Percentiles rank a stretch among this genome's conserved stretches.
Conservation (phyloP, 2,113 vertebrate species). For the Phylloscopus whistleri region DNA sequence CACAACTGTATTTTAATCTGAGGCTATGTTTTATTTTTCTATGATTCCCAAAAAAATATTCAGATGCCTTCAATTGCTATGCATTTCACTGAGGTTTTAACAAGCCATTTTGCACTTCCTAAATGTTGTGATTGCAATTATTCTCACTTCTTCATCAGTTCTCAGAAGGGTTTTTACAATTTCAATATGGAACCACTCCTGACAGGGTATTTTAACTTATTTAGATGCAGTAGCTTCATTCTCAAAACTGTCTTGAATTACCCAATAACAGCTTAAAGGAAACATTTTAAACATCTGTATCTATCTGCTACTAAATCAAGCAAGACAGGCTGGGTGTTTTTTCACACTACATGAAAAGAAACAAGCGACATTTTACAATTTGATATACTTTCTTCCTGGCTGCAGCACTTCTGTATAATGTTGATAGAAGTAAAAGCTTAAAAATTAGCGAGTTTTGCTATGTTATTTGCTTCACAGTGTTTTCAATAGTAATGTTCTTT, state of each 20-base stretch:
- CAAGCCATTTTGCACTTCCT: slow-evolving; percentile 53
- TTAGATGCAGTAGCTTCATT: neutral
- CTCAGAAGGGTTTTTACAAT: slow-evolving; percentile 39
- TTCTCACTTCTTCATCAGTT: slow-evolving; percentile 52
- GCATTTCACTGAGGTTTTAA: slow-evolving; percentile 7
- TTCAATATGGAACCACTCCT: slow-evolving; percentile 30
- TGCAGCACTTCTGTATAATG: neutral
- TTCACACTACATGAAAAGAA: neutral
- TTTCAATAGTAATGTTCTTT: neutral
- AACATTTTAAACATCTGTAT: neutral
- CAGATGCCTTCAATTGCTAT: neutral
- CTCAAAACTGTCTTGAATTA: neutral
- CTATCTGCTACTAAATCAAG: neutral
- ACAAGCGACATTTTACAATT: neutral
- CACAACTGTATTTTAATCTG: neutral
- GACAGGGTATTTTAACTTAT: slow-evolving; percentile 30
- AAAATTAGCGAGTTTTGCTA: neutral
- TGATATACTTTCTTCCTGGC: neutral
- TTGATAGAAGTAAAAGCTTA: neutral
- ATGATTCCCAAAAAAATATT: neutral
- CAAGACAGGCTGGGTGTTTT: neutral
- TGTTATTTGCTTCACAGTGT: neutral
- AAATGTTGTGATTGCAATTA: slow-evolving; percentile 68
- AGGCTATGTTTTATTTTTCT: neutral
- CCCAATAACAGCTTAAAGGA: neutral